Base-by-base conservation (phyloP, 1,140 invertebrate genomes). In the Hyphantria cunea region DNA sequence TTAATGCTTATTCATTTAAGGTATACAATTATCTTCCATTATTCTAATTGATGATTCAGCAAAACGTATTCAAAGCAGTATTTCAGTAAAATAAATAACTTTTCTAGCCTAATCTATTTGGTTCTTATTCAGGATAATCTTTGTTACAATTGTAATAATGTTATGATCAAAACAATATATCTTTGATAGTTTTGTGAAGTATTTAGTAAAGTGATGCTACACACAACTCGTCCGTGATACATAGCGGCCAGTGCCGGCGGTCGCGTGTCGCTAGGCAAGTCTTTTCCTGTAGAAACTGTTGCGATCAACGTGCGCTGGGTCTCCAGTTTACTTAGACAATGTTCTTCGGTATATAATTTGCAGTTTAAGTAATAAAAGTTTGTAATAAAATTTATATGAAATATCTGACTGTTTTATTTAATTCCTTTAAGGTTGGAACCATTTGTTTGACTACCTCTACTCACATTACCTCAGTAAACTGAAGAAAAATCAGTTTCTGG, bases 331-430 rank as follows among this genome's bases (percentile, higher is more conserved):
- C 67, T 76, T 84, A 72, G 68, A 70, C 72, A 68, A 71, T 79
- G 71, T 79, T 84, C 72, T 77, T 82, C 73, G 70, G 69, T 81
- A 81, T 84, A 84, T 89, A 76, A 80, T 86, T 88, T 86, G 84
- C 82, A 82, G 78, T 86, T 71, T 82, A 86, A 86, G 82, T 83
- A 74, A 76, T 79, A 85, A 78, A 62, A 75, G 76, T 87, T 89
- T 89, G 82, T 87, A 89, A 89, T 87, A 89, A 89, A 89, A 85
- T 85, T 89, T 89, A 78, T 87, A 89, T 74, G 73, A 84, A 85
- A 83, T 74, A 77, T 66, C 42, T 39, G 44, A 13, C 42, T 64
- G 70, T 80, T 78, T 80, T 77, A 75, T 69, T 80, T 49, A 14
- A 25, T 25, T 10, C 14, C 10, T 37, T 10, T 13, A 13, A 11